Base-by-base conservation (phyloP, 2,888 invertebrate genomes). In the Actias luna region DNA sequence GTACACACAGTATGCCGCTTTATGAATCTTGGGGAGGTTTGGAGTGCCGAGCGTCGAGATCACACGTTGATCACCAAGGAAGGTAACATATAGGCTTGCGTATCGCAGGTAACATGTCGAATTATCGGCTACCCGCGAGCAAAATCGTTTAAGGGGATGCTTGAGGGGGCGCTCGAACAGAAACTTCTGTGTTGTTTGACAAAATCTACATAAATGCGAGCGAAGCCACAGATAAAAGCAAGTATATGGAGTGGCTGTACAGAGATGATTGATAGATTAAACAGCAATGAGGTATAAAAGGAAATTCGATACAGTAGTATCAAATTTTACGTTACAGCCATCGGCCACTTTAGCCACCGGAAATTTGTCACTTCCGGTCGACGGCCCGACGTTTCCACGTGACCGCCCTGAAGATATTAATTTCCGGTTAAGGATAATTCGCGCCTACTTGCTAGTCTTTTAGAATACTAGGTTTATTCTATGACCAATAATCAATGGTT, bases 361-460 rank as follows among this genome's bases (percentile, higher is more conserved):
- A 83, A 85, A 85, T 82, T 79, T 79, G 75, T 79, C 76, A 74
- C 81, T 78, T 84, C 84, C 84, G 80, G 73, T 62, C 68, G 65
- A 63, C 70, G 74, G 68, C 73, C 67, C 67, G 69, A 65, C 69
- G 73, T 73, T 76, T 80, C 77, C 75, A 75, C 71, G 73, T 71
- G 75, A 72, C 78, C 75, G 75, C 77, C 75, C 77, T 79, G 76
- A 80, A 82, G 80, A 79, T 79, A 82, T 84, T 83, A 83, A 85
- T 85, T 84, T 85, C 85, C 85, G 83, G 76, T 76, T 71, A 73
- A 71, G 70, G 74, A 75, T 74, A 78, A 77, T 46, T 36, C 68
- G 66, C 64, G 62, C 60, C 63, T 70, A 72, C 76, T 79, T 73
- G 74, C 74, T 76, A 72, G 72, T 72, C 69, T 66, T 67, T 70